Evolutionary conservation across 1,140 invertebrate species (phyloP).

Genomic region (Homarus americanus): DNA sequence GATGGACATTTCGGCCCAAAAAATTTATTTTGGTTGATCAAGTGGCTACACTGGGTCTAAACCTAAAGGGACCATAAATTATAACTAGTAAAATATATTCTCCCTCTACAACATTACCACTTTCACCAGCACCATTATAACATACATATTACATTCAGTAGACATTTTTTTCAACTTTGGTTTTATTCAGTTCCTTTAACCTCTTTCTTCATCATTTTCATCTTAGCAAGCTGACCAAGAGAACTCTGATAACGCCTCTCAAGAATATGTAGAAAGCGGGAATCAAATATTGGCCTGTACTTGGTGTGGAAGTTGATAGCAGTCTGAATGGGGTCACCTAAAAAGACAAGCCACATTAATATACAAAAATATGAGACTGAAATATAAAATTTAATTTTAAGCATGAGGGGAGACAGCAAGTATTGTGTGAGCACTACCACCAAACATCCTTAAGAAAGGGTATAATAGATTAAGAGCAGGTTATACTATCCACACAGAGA

Average conservation of each 20-base stretch:
- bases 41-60: too few relatives aligned
- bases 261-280: not conserved
- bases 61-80: too few relatives aligned
- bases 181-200: too few relatives aligned
- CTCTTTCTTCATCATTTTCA: not conserved
- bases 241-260: not conserved
- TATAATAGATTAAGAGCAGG: not conserved
- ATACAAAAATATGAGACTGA: not conserved
- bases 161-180: too few relatives aligned
- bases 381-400: not conserved
- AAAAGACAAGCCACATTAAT: not conserved
- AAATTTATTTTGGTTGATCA: too few relatives aligned
- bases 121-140: too few relatives aligned
- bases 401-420: not conserved
- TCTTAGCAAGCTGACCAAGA: not conserved
- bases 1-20: too few relatives aligned
- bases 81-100: too few relatives aligned
- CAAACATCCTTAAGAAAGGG: not conserved
- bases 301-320: not conserved
- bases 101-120: too few relatives aligned
- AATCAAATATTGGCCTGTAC: not conserved
- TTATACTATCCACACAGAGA: not conserved
- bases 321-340: not conserved
- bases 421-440: not conserved
- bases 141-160: too few relatives aligned